These are phyloP conservation scores for Nomada hirtipes DNA, from an alignment of 2,888 invertebrate genomes.

Conservation along the genomic window DNA sequence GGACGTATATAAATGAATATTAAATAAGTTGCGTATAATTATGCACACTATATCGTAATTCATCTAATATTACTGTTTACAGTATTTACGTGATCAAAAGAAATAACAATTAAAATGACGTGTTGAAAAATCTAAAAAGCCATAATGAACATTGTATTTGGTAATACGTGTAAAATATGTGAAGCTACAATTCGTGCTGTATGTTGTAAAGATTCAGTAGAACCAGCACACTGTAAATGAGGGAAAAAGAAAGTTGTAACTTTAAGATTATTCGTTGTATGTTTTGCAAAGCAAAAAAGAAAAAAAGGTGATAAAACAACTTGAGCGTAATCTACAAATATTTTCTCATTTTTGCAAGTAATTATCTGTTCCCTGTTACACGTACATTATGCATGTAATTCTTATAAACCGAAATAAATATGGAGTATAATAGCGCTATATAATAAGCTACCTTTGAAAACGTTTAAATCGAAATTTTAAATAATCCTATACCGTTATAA, in stretches of 20 bases:
- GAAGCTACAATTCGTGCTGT: constrained; percentile 42
- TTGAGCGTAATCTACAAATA: constrained; percentile 58
- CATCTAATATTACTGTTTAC: constrained; percentile 44
- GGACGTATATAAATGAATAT: constrained; percentile 49
- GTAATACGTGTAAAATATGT: constrained; percentile 34
- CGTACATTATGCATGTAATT: constrained; percentile 53
- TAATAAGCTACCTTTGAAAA: constrained; percentile 46
- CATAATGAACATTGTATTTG: constrained; percentile 50
- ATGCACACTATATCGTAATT: constrained; percentile 39
- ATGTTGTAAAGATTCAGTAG: constrained; percentile 43
- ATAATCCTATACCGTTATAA: constrained; percentile 48
- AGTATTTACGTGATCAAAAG: constrained; percentile 39
- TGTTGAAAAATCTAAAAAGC: constrained; percentile 29
- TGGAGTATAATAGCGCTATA: constrained; percentile 53
- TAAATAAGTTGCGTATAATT: constrained; percentile 35
- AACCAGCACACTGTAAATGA: constrained; percentile 21
- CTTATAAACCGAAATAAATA: constrained; percentile 66
- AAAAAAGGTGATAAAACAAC: constrained; percentile 46
- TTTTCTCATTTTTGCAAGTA: constrained; percentile 45
- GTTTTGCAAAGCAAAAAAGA: constrained; percentile 49
- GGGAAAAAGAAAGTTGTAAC: constrained; percentile 32
- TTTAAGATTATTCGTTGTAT: constrained; percentile 46
- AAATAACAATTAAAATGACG: constrained; percentile 37
- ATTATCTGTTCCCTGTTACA: constrained; percentile 42
- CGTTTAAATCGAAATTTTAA: constrained; percentile 52